Conservation (phyloP, 2,113 vertebrate genomes). For the Mus musculus region GRCm39 chr1:38908001-38908500, state of each 20-base stretch:
- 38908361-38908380: too few species aligned
- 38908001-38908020: too few species aligned
- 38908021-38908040: too few species aligned
- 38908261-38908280: rapidly evolving
- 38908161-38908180: neutral
- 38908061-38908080: too few species aligned
- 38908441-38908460: neutral
- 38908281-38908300: neutral
- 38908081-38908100: too few species aligned
- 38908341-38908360: neutral
- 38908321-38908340: neutral
- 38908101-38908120: too few species aligned
- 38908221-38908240: too few species aligned
- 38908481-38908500: too few species aligned
- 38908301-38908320: neutral
- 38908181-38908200: neutral
- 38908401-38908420: neutral
- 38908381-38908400: neutral
- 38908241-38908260: neutral
- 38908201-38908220: neutral
- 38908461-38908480: neutral
- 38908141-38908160: neutral
- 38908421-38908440: neutral
- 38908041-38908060: too few species aligned
- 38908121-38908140: too few species aligned